These are phyloP conservation scores for Achlya flavicornis DNA, from an alignment of 2,888 invertebrate genomes.

Conservation along the genomic window DNA sequence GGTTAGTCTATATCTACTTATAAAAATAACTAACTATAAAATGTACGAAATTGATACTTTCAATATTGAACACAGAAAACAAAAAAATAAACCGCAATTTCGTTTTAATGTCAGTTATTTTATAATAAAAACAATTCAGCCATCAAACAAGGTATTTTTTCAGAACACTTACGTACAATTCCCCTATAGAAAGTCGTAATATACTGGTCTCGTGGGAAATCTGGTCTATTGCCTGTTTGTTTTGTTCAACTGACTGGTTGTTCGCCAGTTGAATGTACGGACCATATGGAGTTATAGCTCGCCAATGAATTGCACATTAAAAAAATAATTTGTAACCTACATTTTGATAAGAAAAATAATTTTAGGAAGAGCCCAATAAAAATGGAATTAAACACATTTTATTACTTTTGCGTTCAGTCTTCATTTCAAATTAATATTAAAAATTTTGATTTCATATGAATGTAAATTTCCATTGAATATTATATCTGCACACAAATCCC, in stretches of 20 bases:
- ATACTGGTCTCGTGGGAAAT: slow-evolving; percentile 72
- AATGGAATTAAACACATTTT: too few species aligned
- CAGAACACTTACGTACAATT: slow-evolving; percentile 48
- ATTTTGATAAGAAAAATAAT: slow-evolving; percentile 32
- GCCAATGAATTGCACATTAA: slow-evolving; percentile 40
- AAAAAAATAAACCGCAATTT: not conserved
- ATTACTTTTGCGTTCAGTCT: too few species aligned
- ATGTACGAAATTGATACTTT: not conserved
- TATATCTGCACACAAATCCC: not conserved
- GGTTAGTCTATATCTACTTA: not conserved
- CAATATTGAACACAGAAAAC: not conserved
- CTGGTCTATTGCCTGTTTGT: slow-evolving; percentile 73
- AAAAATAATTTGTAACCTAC: slow-evolving; percentile 19
- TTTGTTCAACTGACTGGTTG: slow-evolving; percentile 66
- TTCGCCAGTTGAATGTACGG: slow-evolving; percentile 51
- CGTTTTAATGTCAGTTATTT: not conserved
- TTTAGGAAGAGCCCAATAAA: too few species aligned
- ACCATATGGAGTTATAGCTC: slow-evolving; percentile 53
- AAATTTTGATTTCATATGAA: too few species aligned
- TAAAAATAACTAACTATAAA: not conserved
- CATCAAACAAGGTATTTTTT: slow-evolving; percentile 45
- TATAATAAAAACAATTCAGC: slow-evolving; percentile 32
- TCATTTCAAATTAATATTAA: too few species aligned
- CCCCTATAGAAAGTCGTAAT: slow-evolving; percentile 68
- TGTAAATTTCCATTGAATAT: too few species aligned